Base-by-base conservation (phyloP, 2,888 invertebrate species). In the Xestia xanthographa region DNA sequence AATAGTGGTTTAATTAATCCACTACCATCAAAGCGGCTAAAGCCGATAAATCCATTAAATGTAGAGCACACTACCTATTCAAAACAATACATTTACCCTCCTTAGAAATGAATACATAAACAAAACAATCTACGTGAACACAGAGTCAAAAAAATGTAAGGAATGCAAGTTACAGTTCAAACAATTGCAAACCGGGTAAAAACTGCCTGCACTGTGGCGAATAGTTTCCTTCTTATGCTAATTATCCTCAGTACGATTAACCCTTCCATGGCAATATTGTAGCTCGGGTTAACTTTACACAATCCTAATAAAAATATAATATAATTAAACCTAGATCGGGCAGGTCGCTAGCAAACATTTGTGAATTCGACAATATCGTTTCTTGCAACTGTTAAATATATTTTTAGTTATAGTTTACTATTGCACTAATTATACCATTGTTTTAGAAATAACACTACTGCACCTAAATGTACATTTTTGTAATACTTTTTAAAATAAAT, bases 211-310 rank as follows among this genome's bases (percentile, higher is more conserved):
- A 34, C 34, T 72, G 34, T 58, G 29, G 72, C 56, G 22, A 72
- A 72, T 20, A 50, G 63, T 34, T 77, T 71, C 78, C 77, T 38
- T 63, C 20, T 29, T 74, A 78, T 71, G 63, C n/a, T 71, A 63
- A 79, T 63, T 77, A 38, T 77, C 14, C 41, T 63, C n/a, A 53
- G 38, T 62, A 20, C n/a, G 45, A 41, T 56, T 41, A 63, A 8
- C 43, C 62, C n/a, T 38, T n/a, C 53, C 45, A 38, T 53, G 41
- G 45, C 17, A 63, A 45, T 45, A 53, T 20, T 17, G 43, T 20
- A 62, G 29, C n/a, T 63, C 20, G 22, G 34, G 34, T 69, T 43
- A 45, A 73, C 38, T 20, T 72, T 5, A 26, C 22, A 26, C 45
- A 48, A 41, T 0, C n/a, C n/a, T n/a, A n/a, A n/a, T n/a, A n/a